Percentiles rank a stretch among this genome's conserved stretches.
phyloP scores from a whole-genome alignment of 2,113 vertebrate genomes.

The Neomonachus schauinslandi region DNA sequence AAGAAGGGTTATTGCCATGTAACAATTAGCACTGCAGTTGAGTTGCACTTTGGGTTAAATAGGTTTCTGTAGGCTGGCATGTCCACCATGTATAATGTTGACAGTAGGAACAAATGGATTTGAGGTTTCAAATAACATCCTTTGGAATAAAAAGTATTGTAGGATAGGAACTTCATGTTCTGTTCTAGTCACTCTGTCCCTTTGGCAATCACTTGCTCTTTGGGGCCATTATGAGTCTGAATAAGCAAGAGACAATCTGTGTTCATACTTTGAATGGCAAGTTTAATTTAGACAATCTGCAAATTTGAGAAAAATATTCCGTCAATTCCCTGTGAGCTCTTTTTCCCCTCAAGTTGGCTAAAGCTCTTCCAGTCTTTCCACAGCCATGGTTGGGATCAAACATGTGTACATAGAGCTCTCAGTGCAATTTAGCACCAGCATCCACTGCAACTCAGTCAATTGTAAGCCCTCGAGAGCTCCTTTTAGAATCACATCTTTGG shows the following conservation, averaged over 20 bases:
- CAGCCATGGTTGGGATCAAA: not conserved
- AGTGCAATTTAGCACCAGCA: not conserved
- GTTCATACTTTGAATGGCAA: constrained; percentile 59
- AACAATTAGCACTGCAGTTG: not conserved
- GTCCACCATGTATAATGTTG: not conserved
- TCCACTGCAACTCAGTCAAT: not conserved
- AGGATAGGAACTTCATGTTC: constrained; percentile 35
- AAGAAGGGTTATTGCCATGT: not conserved
- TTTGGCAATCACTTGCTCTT: constrained; percentile 64
- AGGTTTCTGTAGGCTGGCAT: not conserved
- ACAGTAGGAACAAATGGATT: not conserved
- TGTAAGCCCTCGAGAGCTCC: constrained; percentile 40
- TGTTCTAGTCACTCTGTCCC: constrained; percentile 52
- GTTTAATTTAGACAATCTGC: constrained; percentile 63
- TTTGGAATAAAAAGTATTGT: not conserved
- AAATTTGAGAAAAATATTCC: constrained; percentile 64
- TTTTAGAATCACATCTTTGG: constrained; percentile 67
- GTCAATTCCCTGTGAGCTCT: constrained; percentile 5
- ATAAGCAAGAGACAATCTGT: constrained; percentile 73
- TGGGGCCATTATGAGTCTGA: constrained; percentile 55
- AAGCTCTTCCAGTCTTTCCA: constrained; percentile 14
- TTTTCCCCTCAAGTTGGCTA: not conserved
- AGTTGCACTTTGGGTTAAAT: not conserved
- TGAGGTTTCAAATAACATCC: constrained; percentile 42
- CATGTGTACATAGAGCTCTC: not conserved